Base-by-base conservation (phyloP, 2,797 vertebrate species). In the Poecile montanus region DNA sequence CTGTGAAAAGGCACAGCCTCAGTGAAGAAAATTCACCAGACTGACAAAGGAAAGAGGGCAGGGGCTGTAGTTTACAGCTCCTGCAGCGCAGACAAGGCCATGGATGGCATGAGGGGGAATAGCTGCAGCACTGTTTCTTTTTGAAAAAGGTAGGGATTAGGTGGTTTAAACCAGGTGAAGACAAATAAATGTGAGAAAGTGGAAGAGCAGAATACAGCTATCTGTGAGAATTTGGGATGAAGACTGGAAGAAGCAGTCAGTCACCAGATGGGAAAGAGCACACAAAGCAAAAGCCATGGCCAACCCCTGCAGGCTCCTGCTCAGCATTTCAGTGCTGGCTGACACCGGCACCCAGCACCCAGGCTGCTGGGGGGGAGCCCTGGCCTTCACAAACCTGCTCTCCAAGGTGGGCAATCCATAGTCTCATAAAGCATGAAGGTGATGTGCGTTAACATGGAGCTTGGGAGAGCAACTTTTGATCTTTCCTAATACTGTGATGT, bases 361-460 rank as follows among this genome's bases (percentile, higher is more conserved):
- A 1, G 10, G 23, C 45, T 4, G 4, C 40, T 72, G 53, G 4
- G 29, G 8, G 16, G 63, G 32, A 65, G 42, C 60, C 76, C 38
- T 34, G 56, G 30, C 40, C 36, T 68, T 62, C 53, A 48, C 42
- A 75, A 11, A 42, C 13, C 16, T 27, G 0, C 22, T 34, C 26
- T 60, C 29, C 18, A 16, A 53, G 58, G 30, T 26, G 6, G 23
- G 50, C 9, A 68, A 6, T 3, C 13, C 16, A 71, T 61, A 13
- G 26, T 36, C 23, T 75, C n/a, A 9, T 30, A 8, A 16, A 20
- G 15, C 57, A 9, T 21, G 47, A 72, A 85, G 42, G 60, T 6
- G 21, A 9, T 1, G 0, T 21, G 23, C n/a, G 40, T 42, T 50
- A 62, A 57, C 3, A 1, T 2, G 40, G 36, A 13, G n/a, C 18